Conservation (phyloP, 2,888 invertebrate genomes). For the Dione vanillae region DNA sequence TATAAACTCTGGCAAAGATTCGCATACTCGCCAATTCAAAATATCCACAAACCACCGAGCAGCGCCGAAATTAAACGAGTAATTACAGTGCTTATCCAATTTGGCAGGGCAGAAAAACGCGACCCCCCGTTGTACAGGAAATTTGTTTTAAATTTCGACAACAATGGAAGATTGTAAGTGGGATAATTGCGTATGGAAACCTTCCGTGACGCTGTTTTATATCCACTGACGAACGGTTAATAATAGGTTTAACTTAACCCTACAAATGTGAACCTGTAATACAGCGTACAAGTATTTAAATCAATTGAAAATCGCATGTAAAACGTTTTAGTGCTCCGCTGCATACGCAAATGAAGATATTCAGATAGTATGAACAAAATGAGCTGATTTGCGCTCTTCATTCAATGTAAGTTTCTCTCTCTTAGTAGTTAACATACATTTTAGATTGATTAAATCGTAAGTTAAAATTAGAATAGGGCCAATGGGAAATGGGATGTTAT, state of each 20-base stretch:
- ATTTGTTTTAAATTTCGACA: conserved; percentile 84
- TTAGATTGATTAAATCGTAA: conserved; percentile 10
- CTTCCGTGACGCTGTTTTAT: conserved; percentile 75
- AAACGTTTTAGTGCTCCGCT: conserved; percentile 50
- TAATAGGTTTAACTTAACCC: conserved; percentile 71
- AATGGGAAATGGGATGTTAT: not conserved
- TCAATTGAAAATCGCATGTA: conserved; percentile 71
- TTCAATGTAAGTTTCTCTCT: conserved; percentile 31
- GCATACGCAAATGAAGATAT: conserved; percentile 56
- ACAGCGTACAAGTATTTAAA: conserved; percentile 64
- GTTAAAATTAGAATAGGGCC: not conserved
- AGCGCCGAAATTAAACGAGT: conserved; percentile 67
- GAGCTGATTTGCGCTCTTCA: conserved; percentile 41
- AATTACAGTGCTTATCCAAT: conserved; percentile 84
- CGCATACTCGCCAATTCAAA: conserved; percentile 59
- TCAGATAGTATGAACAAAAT: conserved; percentile 44
- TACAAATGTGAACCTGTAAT: conserved; percentile 68
- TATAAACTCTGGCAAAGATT: conserved; percentile 67
- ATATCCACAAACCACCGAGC: conserved; percentile 68
- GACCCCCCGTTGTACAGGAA: conserved; percentile 80
- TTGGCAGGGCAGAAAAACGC: conserved; percentile 81
- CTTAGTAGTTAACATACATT: conserved; percentile 15
- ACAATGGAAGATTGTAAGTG: conserved; percentile 80
- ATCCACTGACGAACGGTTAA: conserved; percentile 78
- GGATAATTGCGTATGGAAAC: conserved; percentile 79